Conservation (phyloP, 2,113 vertebrate species). For the Pollimyrus isidori region DNA sequence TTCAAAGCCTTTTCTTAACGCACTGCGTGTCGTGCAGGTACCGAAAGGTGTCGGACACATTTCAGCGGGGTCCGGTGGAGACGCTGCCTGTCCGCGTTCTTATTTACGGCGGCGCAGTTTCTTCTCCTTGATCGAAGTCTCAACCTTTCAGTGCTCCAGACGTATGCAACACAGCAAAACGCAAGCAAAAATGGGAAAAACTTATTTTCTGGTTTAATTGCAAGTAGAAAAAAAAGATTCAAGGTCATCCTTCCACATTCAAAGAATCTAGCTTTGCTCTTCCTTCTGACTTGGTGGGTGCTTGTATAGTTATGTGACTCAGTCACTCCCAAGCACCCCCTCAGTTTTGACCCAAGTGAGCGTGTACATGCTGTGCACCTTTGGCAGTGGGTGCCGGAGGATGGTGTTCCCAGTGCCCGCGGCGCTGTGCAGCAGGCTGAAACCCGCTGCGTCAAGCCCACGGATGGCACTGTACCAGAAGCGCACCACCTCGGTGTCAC, state of each 20-base stretch:
- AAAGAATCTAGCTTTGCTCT: neutral
- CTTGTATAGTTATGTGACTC: neutral
- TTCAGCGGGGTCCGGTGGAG: neutral
- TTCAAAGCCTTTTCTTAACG: neutral
- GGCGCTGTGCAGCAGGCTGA: constrained; percentile 51
- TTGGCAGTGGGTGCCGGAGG: constrained; percentile 40
- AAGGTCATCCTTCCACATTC: neutral
- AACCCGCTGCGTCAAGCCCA: constrained; percentile 46
- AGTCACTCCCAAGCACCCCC: constrained; percentile 23
- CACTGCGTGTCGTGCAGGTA: neutral
- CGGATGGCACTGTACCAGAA: constrained; percentile 65
- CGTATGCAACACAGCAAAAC: neutral
- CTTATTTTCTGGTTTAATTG: neutral
- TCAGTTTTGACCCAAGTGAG: constrained; percentile 60
- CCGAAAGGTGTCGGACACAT: neutral
- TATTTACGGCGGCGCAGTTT: neutral
- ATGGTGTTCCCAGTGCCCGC: constrained; percentile 44
- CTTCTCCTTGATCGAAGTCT: neutral
- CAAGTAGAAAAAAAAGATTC: neutral
- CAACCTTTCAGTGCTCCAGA: neutral
- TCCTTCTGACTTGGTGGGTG: neutral
- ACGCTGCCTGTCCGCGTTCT: neutral
- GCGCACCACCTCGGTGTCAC: constrained; percentile 52
- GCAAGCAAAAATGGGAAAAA: neutral
- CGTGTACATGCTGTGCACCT: constrained; percentile 56